Conservation (phyloP, 1,140 invertebrate species). For the Hypothenemus hampei region DNA sequence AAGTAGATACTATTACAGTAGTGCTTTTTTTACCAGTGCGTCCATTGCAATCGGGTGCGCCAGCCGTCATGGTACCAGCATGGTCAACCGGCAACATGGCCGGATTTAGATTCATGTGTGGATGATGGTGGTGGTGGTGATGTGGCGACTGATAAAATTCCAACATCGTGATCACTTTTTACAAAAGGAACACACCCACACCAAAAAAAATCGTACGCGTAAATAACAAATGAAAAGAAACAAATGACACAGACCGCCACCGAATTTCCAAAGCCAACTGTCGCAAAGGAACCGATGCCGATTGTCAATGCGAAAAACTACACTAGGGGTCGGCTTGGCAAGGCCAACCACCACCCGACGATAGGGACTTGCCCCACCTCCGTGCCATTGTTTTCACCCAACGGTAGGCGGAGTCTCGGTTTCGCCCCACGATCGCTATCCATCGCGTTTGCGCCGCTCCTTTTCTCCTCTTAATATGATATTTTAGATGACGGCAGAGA, state of each 20-base stretch:
- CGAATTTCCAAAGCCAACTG: constrained; percentile 6
- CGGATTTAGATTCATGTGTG: constrained; percentile 42
- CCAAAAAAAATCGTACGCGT: constrained; percentile 1
- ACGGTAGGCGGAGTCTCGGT: constrained; percentile 8
- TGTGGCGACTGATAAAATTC: constrained; percentile 47
- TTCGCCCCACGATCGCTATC: background rate
- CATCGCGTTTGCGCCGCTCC: background rate
- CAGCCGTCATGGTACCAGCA: constrained; percentile 41
- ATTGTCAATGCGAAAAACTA: constrained; percentile 21
- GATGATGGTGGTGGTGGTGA: too few species aligned
- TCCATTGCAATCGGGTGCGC: constrained; percentile 48
- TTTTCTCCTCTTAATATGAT: too few species aligned
- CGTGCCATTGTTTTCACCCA: background rate
- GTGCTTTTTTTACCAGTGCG: constrained; percentile 51
- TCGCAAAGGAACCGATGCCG: constrained; percentile 12
- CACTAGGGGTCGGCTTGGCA: constrained; percentile 9
- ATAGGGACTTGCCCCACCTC: constrained; percentile 17
- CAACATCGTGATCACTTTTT: constrained; percentile 37
- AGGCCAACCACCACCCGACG: constrained; percentile 15
- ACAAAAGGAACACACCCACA: constrained; percentile 1
- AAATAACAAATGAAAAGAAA: background rate
- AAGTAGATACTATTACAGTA: too few species aligned
- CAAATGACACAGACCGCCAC: too few species aligned
- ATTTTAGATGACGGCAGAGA: too few species aligned
- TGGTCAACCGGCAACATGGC: constrained; percentile 52